Evolutionary conservation across 2,113 vertebrate genomes (phyloP), one percentile per base, ranked within the genome.

Genomic region (Pluvialis apricaria): DNA sequence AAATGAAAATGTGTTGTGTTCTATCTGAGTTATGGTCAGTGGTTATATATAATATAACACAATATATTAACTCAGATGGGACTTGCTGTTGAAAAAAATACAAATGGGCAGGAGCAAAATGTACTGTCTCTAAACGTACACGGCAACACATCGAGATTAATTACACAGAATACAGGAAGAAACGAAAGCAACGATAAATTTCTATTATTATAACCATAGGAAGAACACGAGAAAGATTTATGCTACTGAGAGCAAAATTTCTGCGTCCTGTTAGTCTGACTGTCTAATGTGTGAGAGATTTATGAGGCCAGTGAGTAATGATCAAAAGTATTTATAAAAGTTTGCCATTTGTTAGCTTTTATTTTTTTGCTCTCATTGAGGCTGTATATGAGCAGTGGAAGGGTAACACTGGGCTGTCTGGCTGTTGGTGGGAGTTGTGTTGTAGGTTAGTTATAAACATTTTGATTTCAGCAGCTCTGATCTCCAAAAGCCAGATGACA

Each of bases 1-100:
- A 96, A 98, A 98, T 97, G 96, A 98, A 97, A 98, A 98, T 97
- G 95, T 97, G 97, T 96, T 98, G 96, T 97, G 97, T 92, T 98
- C 97, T 96, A 88, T 94, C 96, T 98, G 98, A 98, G 96, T 98
- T 98, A 98, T 97, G 97, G 96, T 90, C 84, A 91, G 58, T 96
- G 96, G 96, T 96, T 97, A 97, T 97, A 97, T 97, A 97, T 96
- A 96, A 90, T 94, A 91, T 80, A 94, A 96, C 84, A 92, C 95
- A 97, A 97, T 97, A 96, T 97, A 98, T 98, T 97, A 98, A 97
- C 96, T 97, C 86, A 89, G 97, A 96, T 97, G 95, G 93, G 95
- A 97, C 90, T 96, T 82, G 87, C 86, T 88, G 86, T 66, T 91
- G 78, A 69, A 95, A 91, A 94, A 94, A 95, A 77, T 77, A 82